Conservation (phyloP, 2,888 invertebrate genomes). For the Nemotelus nigrinus region DNA sequence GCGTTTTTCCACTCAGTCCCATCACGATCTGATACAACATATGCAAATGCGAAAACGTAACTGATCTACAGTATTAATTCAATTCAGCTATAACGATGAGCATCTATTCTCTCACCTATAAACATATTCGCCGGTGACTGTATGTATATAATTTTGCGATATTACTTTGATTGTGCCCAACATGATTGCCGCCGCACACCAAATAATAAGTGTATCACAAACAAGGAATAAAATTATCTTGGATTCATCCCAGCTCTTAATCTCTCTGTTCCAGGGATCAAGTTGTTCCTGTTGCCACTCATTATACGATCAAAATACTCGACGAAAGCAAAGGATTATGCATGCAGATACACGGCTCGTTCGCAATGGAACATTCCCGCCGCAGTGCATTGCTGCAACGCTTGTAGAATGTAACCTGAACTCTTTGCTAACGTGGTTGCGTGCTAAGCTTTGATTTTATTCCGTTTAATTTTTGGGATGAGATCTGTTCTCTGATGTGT, state of each 20-base stretch:
- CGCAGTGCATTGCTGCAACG: not conserved
- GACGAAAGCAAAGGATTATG: slow-evolving; percentile 45
- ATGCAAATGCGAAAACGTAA: no score
- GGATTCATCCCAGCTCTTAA: not conserved
- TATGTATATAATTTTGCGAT: slow-evolving; percentile 43
- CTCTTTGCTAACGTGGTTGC: slow-evolving; percentile 50
- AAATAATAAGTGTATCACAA: not conserved
- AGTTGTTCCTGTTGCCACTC: slow-evolving; percentile 47
- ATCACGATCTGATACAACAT: no score
- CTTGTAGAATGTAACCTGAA: slow-evolving; percentile 9
- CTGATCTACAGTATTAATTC: no score
- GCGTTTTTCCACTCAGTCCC: no score
- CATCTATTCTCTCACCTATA: not conserved
- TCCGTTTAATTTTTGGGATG: slow-evolving; percentile 55
- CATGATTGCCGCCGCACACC: slow-evolving; percentile 20
- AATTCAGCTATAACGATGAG: no score
- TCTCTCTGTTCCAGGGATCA: slow-evolving; percentile 6
- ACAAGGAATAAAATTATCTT: not conserved
- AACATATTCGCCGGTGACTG: not conserved
- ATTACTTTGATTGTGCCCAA: slow-evolving; percentile 40
- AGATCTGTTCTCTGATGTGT: slow-evolving; percentile 50
- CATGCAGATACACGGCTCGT: not conserved
- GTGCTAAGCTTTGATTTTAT: slow-evolving; percentile 56
- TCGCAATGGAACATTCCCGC: slow-evolving; percentile 1
- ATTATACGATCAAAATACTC: slow-evolving; percentile 44